Percentiles rank a stretch among this genome's conserved stretches.
phyloP scores from a whole-genome alignment of 30 jellyfish, hydroid and myxozoan species.

The Hydractinia symbiolongicarpus region DNA sequence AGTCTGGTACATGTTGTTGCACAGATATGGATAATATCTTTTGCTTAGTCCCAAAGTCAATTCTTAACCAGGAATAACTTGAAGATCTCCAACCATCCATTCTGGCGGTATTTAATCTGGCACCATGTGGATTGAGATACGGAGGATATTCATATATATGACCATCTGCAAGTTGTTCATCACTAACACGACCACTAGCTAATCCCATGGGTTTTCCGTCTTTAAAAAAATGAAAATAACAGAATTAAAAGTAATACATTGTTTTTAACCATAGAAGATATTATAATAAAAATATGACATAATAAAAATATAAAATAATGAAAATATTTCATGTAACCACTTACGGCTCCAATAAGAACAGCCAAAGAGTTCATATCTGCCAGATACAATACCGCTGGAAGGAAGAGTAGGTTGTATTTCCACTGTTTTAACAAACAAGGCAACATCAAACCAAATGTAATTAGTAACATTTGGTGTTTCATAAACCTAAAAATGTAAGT shows the following conservation, averaged over 20 bases:
- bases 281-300: background rate
- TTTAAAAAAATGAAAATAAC: background rate
- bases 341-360: slow-evolving; percentile 3
- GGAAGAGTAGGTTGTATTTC: too few species aligned
- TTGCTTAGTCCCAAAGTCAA: background rate
- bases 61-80: background rate
- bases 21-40: background rate
- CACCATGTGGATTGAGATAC: background rate
- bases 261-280: background rate
- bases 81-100: slow-evolving; percentile 3
- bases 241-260: background rate
- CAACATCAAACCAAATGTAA: too few species aligned
- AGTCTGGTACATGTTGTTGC: background rate
- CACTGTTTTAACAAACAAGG: too few species aligned
- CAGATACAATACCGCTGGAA: background rate
- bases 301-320: background rate
- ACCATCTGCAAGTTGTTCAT: slow-evolving; percentile 6
- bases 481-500: too few species aligned
- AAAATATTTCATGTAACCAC: background rate
- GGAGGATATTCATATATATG: background rate
- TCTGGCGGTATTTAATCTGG: background rate
- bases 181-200: slow-evolving; percentile 6
- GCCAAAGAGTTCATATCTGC: slow-evolving; percentile 5
- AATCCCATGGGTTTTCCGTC: background rate
- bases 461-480: too few species aligned